These are phyloP conservation scores for Lasioglossum zephyrum DNA, from an alignment of 2,888 invertebrate genomes.

Conservation along the genomic window DNA sequence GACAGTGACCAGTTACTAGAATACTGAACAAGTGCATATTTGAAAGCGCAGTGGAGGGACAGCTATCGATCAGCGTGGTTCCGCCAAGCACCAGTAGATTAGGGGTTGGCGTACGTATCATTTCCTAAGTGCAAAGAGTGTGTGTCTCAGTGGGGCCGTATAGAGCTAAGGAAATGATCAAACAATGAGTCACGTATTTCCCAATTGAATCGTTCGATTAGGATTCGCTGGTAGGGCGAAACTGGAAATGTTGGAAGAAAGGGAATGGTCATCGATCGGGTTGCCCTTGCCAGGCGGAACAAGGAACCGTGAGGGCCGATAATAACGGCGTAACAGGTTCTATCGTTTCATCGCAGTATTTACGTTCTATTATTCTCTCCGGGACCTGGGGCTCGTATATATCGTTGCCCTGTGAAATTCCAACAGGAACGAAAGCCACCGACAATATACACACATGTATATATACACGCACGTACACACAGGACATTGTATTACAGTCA, in stretches of 20 bases:
- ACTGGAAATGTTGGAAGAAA: neutral
- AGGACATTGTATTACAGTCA: conserved; percentile 51
- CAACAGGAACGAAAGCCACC: conserved; percentile 49
- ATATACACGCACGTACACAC: neutral
- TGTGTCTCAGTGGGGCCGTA: neutral
- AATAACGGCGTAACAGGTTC: conserved; percentile 65
- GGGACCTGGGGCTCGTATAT: conserved; percentile 43
- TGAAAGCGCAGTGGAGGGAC: neutral
- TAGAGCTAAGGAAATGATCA: conserved; percentile 11
- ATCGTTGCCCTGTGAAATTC: conserved; percentile 68
- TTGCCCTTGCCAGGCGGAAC: neutral
- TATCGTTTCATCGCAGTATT: conserved; percentile 67
- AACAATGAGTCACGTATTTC: conserved; percentile 11
- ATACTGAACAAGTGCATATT: neutral
- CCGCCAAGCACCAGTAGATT: neutral
- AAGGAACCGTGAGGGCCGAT: conserved; percentile 33
- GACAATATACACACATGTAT: conserved; percentile 18
- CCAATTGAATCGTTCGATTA: conserved; percentile 31
- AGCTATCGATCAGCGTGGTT: neutral
- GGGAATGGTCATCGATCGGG: conserved; percentile 28
- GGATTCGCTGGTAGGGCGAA: neutral
- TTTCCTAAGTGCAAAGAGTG: conserved; percentile 5
- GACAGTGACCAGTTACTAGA: neutral
- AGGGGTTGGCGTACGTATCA: neutral
- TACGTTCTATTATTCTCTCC: conserved; percentile 69